Evolutionary conservation across 64 coral and sea anemone species (phyloP).

Genomic region (Actinia tenebrosa): DNA sequence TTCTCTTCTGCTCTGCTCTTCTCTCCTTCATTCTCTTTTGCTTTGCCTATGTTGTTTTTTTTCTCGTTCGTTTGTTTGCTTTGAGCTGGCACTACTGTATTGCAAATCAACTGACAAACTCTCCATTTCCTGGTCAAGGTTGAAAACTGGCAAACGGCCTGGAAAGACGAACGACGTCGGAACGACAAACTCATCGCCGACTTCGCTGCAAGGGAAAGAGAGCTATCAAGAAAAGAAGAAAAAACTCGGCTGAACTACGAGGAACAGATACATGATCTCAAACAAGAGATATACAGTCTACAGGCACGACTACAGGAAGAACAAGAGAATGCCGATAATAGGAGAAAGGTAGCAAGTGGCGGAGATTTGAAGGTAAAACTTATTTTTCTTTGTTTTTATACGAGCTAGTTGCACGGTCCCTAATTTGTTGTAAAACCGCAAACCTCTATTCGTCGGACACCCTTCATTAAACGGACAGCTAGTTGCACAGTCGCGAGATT

Average conservation of each 20-base stretch:
- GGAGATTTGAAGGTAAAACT: slow-evolving; percentile 66
- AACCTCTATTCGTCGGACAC: no score
- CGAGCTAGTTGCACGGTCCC: no score
- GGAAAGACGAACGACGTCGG: slow-evolving; percentile 84
- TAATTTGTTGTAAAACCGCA: no score
- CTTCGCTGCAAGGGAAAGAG: slow-evolving; percentile 71
- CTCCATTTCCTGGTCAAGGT: slow-evolving; percentile 7
- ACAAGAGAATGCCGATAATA: slow-evolving; percentile 56
- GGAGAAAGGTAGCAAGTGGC: slow-evolving; percentile 62
- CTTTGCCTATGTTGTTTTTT: no score
- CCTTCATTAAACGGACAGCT: no score
- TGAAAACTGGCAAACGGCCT: slow-evolving; percentile 82
- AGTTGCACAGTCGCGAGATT: no score
- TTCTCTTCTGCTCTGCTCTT: no score
- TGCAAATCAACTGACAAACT: background rate
- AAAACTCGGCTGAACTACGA: slow-evolving; percentile 69
- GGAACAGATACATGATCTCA: slow-evolving; percentile 84
- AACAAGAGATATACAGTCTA: slow-evolving; percentile 88
- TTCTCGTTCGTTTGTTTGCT: no score
- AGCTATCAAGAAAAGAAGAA: slow-evolving; percentile 72
- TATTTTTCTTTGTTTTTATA: no score
- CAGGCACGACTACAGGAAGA: slow-evolving; percentile 66
- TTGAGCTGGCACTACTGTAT: background rate
- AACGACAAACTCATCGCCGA: slow-evolving; percentile 88
- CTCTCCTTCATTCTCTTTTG: no score